Evolutionary conservation across 2,797 vertebrate species (phyloP), one percentile per base, ranked within the genome.

Genomic region (Micrastur ruficollis): DNA sequence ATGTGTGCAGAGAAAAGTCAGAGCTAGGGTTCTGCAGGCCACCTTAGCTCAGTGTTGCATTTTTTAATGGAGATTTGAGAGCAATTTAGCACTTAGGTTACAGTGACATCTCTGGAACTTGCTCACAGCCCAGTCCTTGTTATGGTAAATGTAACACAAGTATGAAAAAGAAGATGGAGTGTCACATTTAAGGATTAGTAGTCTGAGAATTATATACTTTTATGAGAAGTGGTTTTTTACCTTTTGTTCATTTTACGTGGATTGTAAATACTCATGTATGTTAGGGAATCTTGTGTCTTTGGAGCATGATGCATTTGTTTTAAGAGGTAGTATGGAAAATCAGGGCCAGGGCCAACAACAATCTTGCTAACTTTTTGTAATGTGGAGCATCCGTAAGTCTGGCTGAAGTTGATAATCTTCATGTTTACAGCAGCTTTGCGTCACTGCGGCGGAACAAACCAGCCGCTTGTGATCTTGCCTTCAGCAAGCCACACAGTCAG

Each of bases 381-480:
- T 12, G 5, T 6, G 26, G 31, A 83, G 4, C 15, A 47, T 67
- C 26, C 19, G 0, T 65, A 70, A 68, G 14, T 71, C 38, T 70
- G 58, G 12, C 27, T 11, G 62, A 62, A 86, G 7, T 63, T 65
- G 52, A 15, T 86, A 36, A 14, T 16, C 23, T 38, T 61, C 27
- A 4, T 32, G 20, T 75, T 86, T 66, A 31, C 49, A 65, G 78
- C 44, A 3, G 2, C 27, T 86, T 80, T 71, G 23, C 2, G 0
- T 46, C 72, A 8, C 49, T 40, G 25, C 5, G 5, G 6, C 5
- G 1, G 67, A 80, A 52, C 23, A 70, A 55, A 84, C 13, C 42
- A 25, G 13, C 34, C 5, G 0, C 63, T 75, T 89, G 56, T 0
- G 0, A 14, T 47, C 55, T 93, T 0, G 0, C 36, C 13, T 79